These are phyloP conservation scores for Gisinianus flammeolus DNA, from an alignment of 2,888 invertebrate genomes.

Conservation along the genomic window DNA sequence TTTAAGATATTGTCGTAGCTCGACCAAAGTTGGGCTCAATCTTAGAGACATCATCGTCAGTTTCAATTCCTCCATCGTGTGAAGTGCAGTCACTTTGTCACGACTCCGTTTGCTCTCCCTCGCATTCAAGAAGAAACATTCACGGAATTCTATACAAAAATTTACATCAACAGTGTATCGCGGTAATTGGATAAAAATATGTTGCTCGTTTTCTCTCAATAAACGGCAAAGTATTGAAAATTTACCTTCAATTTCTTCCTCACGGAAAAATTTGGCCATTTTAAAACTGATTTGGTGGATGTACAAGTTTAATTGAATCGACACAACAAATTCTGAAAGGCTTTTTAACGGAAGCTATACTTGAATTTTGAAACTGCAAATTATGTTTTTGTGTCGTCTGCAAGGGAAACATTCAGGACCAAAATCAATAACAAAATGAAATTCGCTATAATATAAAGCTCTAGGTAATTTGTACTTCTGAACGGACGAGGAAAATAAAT, in stretches of 20 bases:
- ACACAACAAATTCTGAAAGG: too few species aligned
- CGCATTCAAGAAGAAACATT: conserved; percentile 16
- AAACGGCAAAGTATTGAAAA: not conserved
- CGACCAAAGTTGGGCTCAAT: conserved; percentile 12
- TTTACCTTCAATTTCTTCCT: conserved; percentile 30
- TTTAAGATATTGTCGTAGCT: conserved; percentile 5
- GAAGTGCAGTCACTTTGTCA: not conserved
- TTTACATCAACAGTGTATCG: too few species aligned
- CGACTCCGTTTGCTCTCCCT: not conserved
- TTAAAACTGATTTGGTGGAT: too few species aligned
- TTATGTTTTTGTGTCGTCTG: too few species aligned
- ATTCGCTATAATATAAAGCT: too few species aligned
- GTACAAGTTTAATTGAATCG: too few species aligned
- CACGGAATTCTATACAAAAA: conserved; percentile 3
- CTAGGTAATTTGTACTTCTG: too few species aligned
- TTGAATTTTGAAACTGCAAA: too few species aligned
- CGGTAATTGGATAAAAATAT: not conserved
- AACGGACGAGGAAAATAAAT: too few species aligned
- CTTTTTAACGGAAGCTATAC: too few species aligned
- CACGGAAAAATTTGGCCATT: conserved; percentile 29
- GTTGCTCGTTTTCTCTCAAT: not conserved
- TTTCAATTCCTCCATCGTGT: conserved; percentile 9
- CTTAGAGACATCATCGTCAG: conserved; percentile 1
- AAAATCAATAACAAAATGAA: too few species aligned
- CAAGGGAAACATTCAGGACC: too few species aligned